These are phyloP conservation scores for Salvelinus sp. DNA, from an alignment of 2,113 vertebrate genomes.

Conservation along the genomic window DNA sequence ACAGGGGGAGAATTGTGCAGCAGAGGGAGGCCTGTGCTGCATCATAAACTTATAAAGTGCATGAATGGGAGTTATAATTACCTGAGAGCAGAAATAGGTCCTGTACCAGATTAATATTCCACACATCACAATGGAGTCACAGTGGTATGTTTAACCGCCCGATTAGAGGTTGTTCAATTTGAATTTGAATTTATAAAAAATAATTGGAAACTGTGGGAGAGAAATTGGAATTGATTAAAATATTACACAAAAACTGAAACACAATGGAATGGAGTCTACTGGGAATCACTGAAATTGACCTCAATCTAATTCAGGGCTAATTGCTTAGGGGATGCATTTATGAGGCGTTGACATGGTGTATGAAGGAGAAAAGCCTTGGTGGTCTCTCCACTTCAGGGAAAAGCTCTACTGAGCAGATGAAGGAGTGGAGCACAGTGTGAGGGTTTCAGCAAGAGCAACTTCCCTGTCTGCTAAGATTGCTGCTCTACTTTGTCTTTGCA, in stretches of 20 bases:
- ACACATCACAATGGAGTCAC: slow-evolving; percentile 4
- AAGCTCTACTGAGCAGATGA: neutral
- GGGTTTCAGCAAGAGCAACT: neutral
- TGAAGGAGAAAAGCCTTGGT: neutral
- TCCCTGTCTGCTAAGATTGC: neutral
- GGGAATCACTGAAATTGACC: slow-evolving; percentile 16
- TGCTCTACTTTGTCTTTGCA: slow-evolving; percentile 23
- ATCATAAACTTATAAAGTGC: neutral
- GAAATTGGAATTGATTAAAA: slow-evolving; percentile 41
- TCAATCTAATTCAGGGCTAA: slow-evolving; percentile 39
- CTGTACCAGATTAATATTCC: slow-evolving; percentile 7
- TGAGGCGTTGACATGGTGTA: neutral
- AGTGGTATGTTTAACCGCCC: slow-evolving; percentile 22
- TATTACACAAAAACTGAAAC: slow-evolving; percentile 5
- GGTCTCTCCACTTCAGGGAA: neutral
- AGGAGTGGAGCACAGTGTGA: neutral
- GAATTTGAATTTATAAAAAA: slow-evolving; percentile 8
- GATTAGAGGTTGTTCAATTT: slow-evolving; percentile 39
- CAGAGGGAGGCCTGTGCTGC: neutral
- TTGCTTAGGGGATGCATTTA: slow-evolving; percentile 30
- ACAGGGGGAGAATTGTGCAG: neutral
- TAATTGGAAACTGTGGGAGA: neutral
- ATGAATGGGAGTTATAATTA: slow-evolving; percentile 24
- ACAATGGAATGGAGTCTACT: slow-evolving; percentile 18
- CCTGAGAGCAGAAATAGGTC: slow-evolving; percentile 16